Evolutionary conservation across 2,113 vertebrate genomes (phyloP).

Genomic region (Brachyistius frenatus): DNA sequence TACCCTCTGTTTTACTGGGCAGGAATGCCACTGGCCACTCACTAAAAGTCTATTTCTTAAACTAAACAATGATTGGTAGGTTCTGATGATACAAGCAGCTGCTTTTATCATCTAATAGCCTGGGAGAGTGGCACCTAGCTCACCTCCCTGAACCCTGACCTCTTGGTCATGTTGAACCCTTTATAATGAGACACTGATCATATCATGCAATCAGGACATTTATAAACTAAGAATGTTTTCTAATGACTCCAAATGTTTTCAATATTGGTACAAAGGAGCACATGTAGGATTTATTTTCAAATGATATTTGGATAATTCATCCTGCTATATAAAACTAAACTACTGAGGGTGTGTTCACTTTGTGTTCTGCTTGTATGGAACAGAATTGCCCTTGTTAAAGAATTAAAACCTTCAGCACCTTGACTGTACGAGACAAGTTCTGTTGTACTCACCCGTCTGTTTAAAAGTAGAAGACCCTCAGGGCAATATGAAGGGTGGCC

Average conservation of each 20-base stretch:
- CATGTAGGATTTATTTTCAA: neutral
- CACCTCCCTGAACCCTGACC: constrained; percentile 5
- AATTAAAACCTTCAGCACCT: neutral
- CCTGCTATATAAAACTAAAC: neutral
- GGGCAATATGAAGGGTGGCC: too few species aligned
- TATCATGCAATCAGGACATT: constrained; percentile 3
- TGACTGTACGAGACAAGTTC: neutral
- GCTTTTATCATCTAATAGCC: neutral
- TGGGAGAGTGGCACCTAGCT: constrained; percentile 4
- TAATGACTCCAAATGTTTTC: neutral
- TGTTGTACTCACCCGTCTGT: neutral
- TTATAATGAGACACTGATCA: neutral
- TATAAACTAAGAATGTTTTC: neutral
- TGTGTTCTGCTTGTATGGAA: neutral
- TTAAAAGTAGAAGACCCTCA: neutral
- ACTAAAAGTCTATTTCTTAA: too few species aligned
- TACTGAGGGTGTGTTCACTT: neutral
- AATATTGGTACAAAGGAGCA: neutral
- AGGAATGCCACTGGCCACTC: too few species aligned
- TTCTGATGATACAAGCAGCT: neutral
- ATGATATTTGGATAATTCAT: neutral
- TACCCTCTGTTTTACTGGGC: neutral
- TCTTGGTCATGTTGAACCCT: constrained; percentile 3
- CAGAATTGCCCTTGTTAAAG: neutral
- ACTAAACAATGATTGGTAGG: neutral